Percentiles rank a stretch among this genome's conserved stretches.
These are phyloP conservation scores for Eupithecia subfuscata DNA, from an alignment of 2,888 invertebrate genomes.

Conservation along the genomic window DNA sequence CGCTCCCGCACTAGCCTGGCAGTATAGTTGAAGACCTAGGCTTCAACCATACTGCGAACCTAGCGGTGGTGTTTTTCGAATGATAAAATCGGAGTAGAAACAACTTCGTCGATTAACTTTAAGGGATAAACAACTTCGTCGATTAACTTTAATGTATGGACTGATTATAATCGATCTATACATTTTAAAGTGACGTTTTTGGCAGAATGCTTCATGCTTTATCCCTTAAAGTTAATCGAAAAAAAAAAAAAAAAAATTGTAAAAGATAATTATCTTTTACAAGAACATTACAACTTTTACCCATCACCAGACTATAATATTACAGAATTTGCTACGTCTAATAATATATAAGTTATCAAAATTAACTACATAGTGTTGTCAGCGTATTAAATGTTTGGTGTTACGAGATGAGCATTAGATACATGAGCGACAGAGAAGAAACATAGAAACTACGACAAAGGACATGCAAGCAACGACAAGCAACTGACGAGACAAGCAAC, in stretches of 20 bases:
- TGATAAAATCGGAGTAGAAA: no score
- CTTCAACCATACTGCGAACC: no score
- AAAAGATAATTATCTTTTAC: background rate
- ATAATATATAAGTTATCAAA: background rate
- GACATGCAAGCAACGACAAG: slow-evolving; percentile 23
- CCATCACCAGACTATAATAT: background rate
- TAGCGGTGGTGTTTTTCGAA: no score
- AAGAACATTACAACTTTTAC: background rate
- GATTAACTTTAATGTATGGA: background rate
- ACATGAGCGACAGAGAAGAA: slow-evolving; percentile 2
- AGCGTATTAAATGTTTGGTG: slow-evolving; percentile 13
- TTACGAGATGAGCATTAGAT: slow-evolving; percentile 11
- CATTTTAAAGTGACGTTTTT: no score
- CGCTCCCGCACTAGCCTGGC: no score
- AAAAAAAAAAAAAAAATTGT: no score
- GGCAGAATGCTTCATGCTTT: no score
- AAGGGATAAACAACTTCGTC: no score
- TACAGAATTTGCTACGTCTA: background rate
- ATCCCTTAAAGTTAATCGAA: no score
- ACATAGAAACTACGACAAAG: slow-evolving; percentile 16
- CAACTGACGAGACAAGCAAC: slow-evolving; percentile 31
- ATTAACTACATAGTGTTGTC: background rate
- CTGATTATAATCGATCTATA: no score
- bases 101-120: background rate
- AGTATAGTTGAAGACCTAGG: no score